Percentiles rank a stretch among this genome's conserved stretches.
phyloP scores from a whole-genome alignment of 2,113 vertebrate species.

The Mastomys coucha region DNA sequence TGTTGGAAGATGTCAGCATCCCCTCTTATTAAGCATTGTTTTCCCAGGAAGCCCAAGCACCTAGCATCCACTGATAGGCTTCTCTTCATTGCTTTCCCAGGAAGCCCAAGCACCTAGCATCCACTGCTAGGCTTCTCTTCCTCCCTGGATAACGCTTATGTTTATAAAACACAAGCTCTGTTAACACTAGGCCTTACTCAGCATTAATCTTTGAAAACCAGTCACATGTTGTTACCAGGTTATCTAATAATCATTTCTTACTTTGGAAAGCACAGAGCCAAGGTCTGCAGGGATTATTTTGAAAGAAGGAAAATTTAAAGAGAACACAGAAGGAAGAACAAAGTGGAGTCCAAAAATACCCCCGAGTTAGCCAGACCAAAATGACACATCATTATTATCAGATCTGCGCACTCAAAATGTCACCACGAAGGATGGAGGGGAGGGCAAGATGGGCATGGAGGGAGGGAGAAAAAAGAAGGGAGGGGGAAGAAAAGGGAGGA shows the following conservation, averaged over 20 bases:
- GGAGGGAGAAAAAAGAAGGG: too few species aligned
- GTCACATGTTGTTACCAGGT: background rate
- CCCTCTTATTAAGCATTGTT: background rate
- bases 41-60: slow-evolving; percentile 35
- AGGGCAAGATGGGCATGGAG: background rate
- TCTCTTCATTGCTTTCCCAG: slow-evolving; percentile 13
- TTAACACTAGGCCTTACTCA: slow-evolving; percentile 50
- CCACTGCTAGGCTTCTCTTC: background rate
- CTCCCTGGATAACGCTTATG: slow-evolving; percentile 40
- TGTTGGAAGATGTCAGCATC: background rate
- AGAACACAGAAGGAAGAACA: background rate
- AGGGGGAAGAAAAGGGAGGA: background rate
- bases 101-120: slow-evolving; percentile 30
- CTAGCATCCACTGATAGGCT: background rate
- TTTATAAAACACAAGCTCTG: slow-evolving; percentile 49
- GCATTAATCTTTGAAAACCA: background rate
- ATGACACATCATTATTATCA: background rate
- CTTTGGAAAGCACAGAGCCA: background rate
- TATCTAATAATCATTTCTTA: slow-evolving; percentile 27
- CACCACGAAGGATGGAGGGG: background rate
- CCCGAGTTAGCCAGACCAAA: background rate
- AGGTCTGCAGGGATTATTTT: background rate
- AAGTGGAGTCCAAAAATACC: background rate
- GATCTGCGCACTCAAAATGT: background rate
- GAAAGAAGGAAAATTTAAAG: background rate